Evolutionary conservation across 2,797 vertebrate species (phyloP).

Genomic region (Phataginus tricuspis): DNA sequence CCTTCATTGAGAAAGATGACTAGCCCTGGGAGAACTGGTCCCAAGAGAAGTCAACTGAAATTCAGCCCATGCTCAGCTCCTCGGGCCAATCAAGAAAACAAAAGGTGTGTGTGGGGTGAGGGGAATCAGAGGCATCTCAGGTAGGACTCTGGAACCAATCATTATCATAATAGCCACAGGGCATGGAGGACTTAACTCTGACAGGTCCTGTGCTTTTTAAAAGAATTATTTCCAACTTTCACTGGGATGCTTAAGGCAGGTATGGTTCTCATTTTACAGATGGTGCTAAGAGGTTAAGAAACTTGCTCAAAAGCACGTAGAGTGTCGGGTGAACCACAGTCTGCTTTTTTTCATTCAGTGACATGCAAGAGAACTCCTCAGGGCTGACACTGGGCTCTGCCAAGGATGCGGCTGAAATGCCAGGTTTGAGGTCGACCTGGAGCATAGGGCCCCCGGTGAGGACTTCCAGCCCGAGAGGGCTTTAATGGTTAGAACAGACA

Average conservation of each 20-base stretch:
- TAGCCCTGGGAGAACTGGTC: background rate
- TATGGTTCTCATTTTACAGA: background rate
- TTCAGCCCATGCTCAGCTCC: background rate
- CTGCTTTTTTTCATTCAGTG: background rate
- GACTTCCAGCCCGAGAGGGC: background rate
- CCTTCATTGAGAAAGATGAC: slow-evolving; percentile 46
- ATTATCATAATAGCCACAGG: background rate
- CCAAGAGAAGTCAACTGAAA: background rate
- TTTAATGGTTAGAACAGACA: background rate
- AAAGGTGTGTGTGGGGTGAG: background rate
- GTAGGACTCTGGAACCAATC: background rate
- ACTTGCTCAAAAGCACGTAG: background rate
- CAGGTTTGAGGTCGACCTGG: background rate
- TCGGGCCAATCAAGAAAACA: background rate
- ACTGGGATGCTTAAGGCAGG: background rate
- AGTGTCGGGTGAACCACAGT: background rate
- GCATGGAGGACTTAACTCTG: background rate
- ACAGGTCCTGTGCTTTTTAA: background rate
- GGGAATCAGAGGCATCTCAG: background rate
- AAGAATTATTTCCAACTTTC: background rate
- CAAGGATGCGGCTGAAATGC: background rate
- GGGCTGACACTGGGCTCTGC: background rate
- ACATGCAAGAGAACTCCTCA: background rate
- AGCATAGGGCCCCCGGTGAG: background rate
- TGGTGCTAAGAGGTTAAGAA: background rate